phyloP scores from a whole-genome alignment of 2,888 invertebrate genomes.

The Leistus spinibarbis region DNA sequence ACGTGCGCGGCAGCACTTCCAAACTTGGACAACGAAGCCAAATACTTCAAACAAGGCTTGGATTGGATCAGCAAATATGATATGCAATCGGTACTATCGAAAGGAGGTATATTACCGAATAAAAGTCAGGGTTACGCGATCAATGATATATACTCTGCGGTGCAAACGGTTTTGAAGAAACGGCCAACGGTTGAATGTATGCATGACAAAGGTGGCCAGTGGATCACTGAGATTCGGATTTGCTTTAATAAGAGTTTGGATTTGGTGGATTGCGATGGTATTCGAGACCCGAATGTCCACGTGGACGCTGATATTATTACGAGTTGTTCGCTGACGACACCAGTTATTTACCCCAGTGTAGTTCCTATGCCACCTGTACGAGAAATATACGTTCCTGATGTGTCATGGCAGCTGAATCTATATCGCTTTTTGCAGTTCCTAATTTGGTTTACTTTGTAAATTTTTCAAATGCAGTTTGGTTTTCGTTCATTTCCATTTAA shows the following conservation, averaged over 20 bases:
- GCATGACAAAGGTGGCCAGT: conserved; percentile 62
- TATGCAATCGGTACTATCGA: conserved; percentile 64
- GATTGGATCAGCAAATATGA: conserved; percentile 66
- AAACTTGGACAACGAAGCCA: conserved; percentile 64
- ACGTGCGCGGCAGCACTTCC: conserved; percentile 72
- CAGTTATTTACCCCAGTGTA: conserved; percentile 64
- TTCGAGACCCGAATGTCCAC: conserved; percentile 49
- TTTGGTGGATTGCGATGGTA: conserved; percentile 70
- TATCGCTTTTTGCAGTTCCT: conserved; percentile 65
- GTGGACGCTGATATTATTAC: conserved; percentile 59
- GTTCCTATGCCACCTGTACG: conserved; percentile 53
- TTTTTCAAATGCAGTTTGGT: not conserved
- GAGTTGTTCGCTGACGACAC: conserved; percentile 63
- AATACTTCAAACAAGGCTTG: conserved; percentile 72
- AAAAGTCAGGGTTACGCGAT: conserved; percentile 56
- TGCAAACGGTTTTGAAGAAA: conserved; percentile 62
- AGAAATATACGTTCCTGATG: conserved; percentile 40
- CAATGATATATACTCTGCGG: conserved; percentile 59
- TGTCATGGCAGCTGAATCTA: conserved; percentile 56
- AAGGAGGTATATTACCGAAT: conserved; percentile 64
- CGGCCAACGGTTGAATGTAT: conserved; percentile 70
- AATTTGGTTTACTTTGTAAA: conserved; percentile 68
- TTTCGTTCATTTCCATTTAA: too few species aligned
- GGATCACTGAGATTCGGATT: conserved; percentile 73
- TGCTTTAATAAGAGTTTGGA: conserved; percentile 73